Evolutionary conservation across 2,888 invertebrate species (phyloP).

Genomic region (Harmothoe impar): DNA sequence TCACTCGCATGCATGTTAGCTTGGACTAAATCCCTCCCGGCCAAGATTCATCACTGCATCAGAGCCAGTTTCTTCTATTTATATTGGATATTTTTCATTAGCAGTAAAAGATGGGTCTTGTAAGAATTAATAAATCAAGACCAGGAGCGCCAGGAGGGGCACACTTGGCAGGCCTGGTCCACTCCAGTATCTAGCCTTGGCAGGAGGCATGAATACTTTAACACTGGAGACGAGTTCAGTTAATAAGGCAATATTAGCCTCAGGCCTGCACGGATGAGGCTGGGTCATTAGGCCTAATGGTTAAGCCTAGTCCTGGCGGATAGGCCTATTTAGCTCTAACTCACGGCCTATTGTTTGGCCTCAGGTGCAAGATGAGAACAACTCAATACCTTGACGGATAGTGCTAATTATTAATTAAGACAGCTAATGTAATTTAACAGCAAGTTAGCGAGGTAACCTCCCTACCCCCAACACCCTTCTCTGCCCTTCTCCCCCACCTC

Average conservation of each 20-base stretch:
- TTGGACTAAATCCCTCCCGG: neutral
- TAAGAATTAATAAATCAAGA: neutral
- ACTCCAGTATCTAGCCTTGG: neutral
- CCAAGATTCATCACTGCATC: neutral
- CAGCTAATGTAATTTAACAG: slow-evolving; percentile 23
- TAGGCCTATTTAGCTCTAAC: neutral
- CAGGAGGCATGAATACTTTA: slow-evolving; percentile 19
- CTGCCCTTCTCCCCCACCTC: neutral
- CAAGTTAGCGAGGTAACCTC: neutral
- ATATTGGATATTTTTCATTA: slow-evolving; percentile 15
- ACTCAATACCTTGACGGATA: slow-evolving; percentile 7
- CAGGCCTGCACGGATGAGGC: neutral
- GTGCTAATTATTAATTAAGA: slow-evolving; percentile 21
- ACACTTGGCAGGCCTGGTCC: neutral
- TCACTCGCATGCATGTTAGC: neutral
- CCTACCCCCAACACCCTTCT: neutral
- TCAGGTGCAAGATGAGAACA: neutral
- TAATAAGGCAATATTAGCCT: slow-evolving; percentile 9
- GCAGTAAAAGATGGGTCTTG: neutral
- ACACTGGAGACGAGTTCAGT: neutral
- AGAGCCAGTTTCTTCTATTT: neutral
- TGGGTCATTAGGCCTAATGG: slow-evolving; percentile 13
- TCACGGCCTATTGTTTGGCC: neutral
- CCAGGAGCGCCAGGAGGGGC: neutral
- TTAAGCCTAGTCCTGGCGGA: neutral